Percentiles rank a stretch among this genome's conserved stretches.
Conservation (phyloP, 2,797 vertebrate genomes). For the Melanotaenia nigrans region DNA sequence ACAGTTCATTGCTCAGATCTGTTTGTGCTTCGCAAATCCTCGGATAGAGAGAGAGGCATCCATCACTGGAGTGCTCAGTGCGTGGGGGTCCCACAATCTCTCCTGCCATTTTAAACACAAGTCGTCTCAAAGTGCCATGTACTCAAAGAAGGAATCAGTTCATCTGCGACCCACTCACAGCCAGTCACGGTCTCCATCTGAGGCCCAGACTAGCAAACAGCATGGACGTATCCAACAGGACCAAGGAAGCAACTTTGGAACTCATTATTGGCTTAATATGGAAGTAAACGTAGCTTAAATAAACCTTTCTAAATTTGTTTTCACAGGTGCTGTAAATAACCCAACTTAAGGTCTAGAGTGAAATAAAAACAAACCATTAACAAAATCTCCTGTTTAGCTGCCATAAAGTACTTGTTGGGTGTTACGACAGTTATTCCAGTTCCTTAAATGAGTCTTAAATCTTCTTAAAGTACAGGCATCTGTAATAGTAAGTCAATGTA, state of each 20-base stretch:
- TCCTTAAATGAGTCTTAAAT: slow-evolving; percentile 75
- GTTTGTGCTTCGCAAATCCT: slow-evolving; percentile 84
- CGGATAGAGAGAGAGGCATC: slow-evolving; percentile 81
- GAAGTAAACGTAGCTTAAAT: not conserved
- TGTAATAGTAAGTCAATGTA: slow-evolving; percentile 77
- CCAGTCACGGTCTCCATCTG: slow-evolving; percentile 37
- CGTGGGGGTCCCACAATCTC: slow-evolving; percentile 71
- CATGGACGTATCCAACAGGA: slow-evolving; percentile 24
- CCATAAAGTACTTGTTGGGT: slow-evolving; percentile 59
- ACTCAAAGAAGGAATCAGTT: slow-evolving; percentile 68
- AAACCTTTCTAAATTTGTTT: not conserved
- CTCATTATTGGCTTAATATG: slow-evolving; percentile 2
- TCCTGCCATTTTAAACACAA: slow-evolving; percentile 77
- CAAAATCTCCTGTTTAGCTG: slow-evolving; percentile 7
- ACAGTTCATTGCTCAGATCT: slow-evolving; percentile 81
- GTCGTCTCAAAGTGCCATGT: slow-evolving; percentile 73
- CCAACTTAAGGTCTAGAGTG: not conserved
- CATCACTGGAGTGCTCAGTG: slow-evolving; percentile 69
- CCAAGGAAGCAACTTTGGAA: slow-evolving; percentile 11
- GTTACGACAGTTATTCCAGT: slow-evolving; percentile 56
- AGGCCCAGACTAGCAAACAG: slow-evolving; percentile 49
- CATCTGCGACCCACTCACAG: slow-evolving; percentile 74
- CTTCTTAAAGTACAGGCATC: slow-evolving; percentile 66
- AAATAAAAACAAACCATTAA: slow-evolving; percentile 21
- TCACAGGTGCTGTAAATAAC: not conserved